These are phyloP conservation scores for Megaceryle torquata DNA, from an alignment of 2,113 vertebrate species.

Conservation along the genomic window DNA sequence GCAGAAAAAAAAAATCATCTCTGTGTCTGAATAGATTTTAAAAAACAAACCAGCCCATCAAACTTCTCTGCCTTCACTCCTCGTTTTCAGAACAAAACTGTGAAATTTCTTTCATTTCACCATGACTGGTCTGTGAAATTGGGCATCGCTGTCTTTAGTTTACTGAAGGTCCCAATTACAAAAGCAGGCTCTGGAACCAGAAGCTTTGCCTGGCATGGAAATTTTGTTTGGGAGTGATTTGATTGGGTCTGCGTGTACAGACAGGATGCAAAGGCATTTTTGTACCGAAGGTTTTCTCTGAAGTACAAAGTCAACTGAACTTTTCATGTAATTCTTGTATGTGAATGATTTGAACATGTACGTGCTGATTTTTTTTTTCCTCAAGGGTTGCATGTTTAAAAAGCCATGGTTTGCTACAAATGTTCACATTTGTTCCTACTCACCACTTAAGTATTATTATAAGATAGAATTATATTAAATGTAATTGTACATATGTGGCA, in stretches of 20 bases:
- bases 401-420: not conserved
- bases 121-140: slow-evolving; percentile 39
- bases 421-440: not conserved
- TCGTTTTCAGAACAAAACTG: not conserved
- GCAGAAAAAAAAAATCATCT: not conserved
- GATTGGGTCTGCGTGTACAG: not conserved
- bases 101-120: slow-evolving; percentile 36
- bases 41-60: not conserved
- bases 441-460: not conserved
- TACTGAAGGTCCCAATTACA: slow-evolving; percentile 1
- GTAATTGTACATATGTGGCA: rapidly evolving
- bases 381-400: not conserved
- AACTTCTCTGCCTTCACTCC: not conserved
- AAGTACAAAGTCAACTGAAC: not conserved
- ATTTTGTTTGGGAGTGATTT: slow-evolving; percentile 40
- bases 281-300: not conserved
- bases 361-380: not conserved
- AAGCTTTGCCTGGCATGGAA: slow-evolving; percentile 15
- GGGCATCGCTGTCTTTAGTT: not conserved
- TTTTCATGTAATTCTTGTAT: not conserved
- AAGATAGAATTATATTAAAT: not conserved
- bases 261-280: not conserved
- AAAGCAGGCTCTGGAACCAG: slow-evolving; percentile 11
- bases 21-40: not conserved
- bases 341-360: not conserved